Conservation (phyloP, 35 echinoderm and acorn worm genomes). For the Chiridota heheva region DNA sequence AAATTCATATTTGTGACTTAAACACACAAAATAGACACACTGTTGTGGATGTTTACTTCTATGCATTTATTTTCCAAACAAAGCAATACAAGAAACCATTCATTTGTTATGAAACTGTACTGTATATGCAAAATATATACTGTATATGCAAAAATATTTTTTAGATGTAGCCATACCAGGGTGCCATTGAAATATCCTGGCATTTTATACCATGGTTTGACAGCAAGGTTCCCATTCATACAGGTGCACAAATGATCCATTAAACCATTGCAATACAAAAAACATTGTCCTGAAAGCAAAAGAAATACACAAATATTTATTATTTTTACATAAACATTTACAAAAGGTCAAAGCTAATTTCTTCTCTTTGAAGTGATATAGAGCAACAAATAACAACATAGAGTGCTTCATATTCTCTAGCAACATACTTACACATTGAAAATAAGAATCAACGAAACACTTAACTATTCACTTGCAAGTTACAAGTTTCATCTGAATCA, state of each 20-base stretch:
- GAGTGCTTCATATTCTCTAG: not conserved
- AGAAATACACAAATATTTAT: slow-evolving; percentile 2
- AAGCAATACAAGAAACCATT: no score
- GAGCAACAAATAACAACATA: not conserved
- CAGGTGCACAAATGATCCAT: slow-evolving; percentile 98
- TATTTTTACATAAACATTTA: no score
- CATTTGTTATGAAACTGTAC: no score
- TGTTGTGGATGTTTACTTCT: no score
- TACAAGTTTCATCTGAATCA: no score
- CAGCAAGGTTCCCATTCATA: slow-evolving; percentile 57
- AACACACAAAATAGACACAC: no score
- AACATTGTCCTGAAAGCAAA: slow-evolving; percentile 80
- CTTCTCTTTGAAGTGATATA: not conserved
- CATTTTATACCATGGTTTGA: slow-evolving; percentile 84
- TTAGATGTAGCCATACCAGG: slow-evolving; percentile 64
- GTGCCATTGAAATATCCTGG: slow-evolving; percentile 92
- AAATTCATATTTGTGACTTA: no score
- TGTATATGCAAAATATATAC: no score
- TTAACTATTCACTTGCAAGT: no score
- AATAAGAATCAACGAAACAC: not conserved
- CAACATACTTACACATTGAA: not conserved
- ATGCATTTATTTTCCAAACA: no score
- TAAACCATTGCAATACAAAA: slow-evolving; percentile 95
- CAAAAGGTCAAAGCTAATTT: not conserved
- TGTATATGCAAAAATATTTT: no score